Evolutionary conservation across 2,113 vertebrate species (phyloP), one percentile per base, ranked within the genome.

Genomic region (Hemicordylus capensis): DNA sequence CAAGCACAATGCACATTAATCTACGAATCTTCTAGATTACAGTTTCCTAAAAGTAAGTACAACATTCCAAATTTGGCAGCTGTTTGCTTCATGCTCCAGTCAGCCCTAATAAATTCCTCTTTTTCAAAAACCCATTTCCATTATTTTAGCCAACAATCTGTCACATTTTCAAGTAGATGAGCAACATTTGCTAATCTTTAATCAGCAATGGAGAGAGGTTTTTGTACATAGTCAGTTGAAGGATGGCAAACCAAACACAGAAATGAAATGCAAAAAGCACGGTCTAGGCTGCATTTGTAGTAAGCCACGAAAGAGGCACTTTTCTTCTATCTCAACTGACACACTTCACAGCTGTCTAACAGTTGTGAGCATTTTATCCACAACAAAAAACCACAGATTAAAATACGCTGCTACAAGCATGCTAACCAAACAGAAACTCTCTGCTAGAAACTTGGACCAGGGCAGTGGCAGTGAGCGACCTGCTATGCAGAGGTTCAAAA

Each of bases 401-500:
- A 78, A 76, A 37, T 28, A 28, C 24, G 58, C 61, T 54, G 46
- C 64, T 56, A 14, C 3, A 17, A 58, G 37, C 22, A 17, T 63
- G 44, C 26, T 31, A 42, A 46, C 76, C 39, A 61, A 61, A 61
- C 34, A 26, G 17, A 20, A 80, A 80, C 10, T 37, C 44, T 66
- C 48, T n/a, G n/a, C 1, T 85, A 37, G 6, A 75, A 85, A 83
- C 73, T 48, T 54, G 48, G 28, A 91, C 75, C 72, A 86, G 20
- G 20, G 7, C 20, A 80, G 31, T 37, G 66, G 67, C 34, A 80
- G 10, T 46, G 46, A 80, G 10, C 42, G 46, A 82, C 61, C 66
- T 81, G 64, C 84, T 42, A 83, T 76, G 37, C 81, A 90, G 84
- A 66, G 84, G 64, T 54, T n/a, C 48, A 90, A 67, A 83, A 76